phyloP scores from a whole-genome alignment of 2,888 invertebrate genomes.

The Standfussiana lucernea region DNA sequence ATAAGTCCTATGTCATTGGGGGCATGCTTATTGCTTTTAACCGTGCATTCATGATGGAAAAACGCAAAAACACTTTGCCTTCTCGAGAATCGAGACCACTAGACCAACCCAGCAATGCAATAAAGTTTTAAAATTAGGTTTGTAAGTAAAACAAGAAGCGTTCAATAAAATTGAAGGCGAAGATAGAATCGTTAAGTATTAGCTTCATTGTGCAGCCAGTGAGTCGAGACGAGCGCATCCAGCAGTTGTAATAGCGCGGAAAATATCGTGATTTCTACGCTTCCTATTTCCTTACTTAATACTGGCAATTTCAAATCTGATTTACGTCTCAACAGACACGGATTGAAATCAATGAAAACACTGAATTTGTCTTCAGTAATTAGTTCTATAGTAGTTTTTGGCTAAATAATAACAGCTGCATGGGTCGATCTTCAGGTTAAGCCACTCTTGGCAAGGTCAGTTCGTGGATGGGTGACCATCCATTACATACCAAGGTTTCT shows the following conservation, averaged over 20 bases:
- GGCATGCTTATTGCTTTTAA: neutral
- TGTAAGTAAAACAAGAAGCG: conserved; percentile 25
- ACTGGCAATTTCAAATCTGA: conserved; percentile 51
- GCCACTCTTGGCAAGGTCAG: neutral
- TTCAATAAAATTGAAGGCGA: conserved; percentile 40
- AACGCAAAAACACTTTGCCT: neutral
- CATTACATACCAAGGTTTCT: neutral
- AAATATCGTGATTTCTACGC: conserved; percentile 71
- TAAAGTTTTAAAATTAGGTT: neutral
- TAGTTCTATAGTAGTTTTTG: neutral
- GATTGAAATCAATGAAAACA: conserved; percentile 19
- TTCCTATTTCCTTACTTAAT: conserved; percentile 50
- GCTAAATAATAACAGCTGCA: neutral
- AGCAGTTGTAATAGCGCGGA: conserved; percentile 67
- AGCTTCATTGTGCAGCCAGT: conserved; percentile 65
- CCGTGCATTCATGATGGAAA: neutral
- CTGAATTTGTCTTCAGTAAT: neutral
- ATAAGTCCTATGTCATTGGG: neutral
- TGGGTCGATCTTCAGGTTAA: neutral
- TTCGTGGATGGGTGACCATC: neutral
- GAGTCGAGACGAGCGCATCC: conserved; percentile 54
- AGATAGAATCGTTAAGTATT: conserved; percentile 63
- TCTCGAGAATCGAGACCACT: neutral
- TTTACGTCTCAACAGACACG: conserved; percentile 38
- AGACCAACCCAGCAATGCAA: neutral